A percentile compares a stretch with the other conserved stretches of the same genome.
Evolutionary conservation across 2,888 invertebrate genomes (phyloP).

Genomic region (Agrotis puta): DNA sequence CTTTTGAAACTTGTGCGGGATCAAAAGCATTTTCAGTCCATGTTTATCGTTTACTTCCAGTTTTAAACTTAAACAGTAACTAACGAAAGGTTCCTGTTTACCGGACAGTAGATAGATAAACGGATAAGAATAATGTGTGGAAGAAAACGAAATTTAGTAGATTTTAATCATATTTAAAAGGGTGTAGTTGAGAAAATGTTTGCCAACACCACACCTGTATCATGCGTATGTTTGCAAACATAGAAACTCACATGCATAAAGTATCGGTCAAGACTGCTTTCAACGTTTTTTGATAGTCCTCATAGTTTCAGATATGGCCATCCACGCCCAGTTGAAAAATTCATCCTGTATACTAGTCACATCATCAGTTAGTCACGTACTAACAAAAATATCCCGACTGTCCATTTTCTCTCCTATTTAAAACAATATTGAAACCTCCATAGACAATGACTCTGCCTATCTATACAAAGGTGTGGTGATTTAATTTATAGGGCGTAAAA

Average conservation of each 20-base stretch:
- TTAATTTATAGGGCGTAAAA: conserved; percentile 58
- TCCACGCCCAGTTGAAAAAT: too few species aligned
- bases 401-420: neutral
- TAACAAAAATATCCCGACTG: neutral
- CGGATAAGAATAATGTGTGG: neutral
- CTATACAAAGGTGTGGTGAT: conserved; percentile 18
- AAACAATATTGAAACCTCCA: neutral
- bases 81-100: conserved; percentile 14
- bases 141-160: neutral
- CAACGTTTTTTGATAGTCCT: too few species aligned
- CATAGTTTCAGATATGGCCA: too few species aligned
- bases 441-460: conserved; percentile 1
- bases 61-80: conserved; percentile 31
- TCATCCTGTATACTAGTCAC: too few species aligned
- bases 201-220: neutral
- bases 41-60: conserved; percentile 27
- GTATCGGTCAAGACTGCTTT: too few species aligned
- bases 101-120: neutral
- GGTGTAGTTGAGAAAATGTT: too few species aligned
- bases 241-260: too few species aligned
- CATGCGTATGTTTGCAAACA: neutral
- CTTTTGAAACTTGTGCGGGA: conserved; percentile 36
- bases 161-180: too few species aligned
- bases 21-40: conserved; percentile 38
- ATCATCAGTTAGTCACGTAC: neutral